Evolutionary conservation across 37 sponge, comb jelly and placozoan species (phyloP).

Genomic region (Axinella damicornis): DNA sequence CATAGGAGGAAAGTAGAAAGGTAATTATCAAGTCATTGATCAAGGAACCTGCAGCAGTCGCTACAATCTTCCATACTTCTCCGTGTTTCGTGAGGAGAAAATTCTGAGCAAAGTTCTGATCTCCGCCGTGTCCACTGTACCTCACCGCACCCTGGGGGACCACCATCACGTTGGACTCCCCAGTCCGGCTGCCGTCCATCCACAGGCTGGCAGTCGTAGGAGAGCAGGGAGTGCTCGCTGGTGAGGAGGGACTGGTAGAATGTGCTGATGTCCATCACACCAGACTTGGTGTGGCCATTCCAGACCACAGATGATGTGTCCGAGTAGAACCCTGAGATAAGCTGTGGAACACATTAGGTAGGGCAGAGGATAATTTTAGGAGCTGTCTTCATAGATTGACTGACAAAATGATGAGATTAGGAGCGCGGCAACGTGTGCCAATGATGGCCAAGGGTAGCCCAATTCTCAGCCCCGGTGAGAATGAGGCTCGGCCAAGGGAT

Average conservation of each 20-base stretch:
- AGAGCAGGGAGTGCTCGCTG: constrained; percentile 49
- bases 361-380: no score
- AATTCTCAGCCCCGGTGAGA: no score
- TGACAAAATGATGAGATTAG: no score
- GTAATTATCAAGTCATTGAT: no score
- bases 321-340: constrained; percentile 72
- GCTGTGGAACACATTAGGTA: constrained; percentile 44
- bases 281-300: constrained; percentile 71
- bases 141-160: constrained; percentile 61
- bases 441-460: no score
- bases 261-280: constrained; percentile 40
- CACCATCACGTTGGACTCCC: constrained; percentile 55
- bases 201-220: constrained; percentile 81
- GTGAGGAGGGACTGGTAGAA: constrained; percentile 77
- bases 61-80: constrained; percentile 82
- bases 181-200: constrained; percentile 1
- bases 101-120: constrained; percentile 57
- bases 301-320: constrained; percentile 71
- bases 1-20: no score
- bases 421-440: no score
- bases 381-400: no score
- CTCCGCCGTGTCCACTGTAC: constrained; percentile 48
- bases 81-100: constrained; percentile 70
- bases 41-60: constrained; percentile 80
- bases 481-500: no score